Base-by-base conservation (phyloP, 2,888 invertebrate genomes). In the Yponomeuta plumbellus region DNA sequence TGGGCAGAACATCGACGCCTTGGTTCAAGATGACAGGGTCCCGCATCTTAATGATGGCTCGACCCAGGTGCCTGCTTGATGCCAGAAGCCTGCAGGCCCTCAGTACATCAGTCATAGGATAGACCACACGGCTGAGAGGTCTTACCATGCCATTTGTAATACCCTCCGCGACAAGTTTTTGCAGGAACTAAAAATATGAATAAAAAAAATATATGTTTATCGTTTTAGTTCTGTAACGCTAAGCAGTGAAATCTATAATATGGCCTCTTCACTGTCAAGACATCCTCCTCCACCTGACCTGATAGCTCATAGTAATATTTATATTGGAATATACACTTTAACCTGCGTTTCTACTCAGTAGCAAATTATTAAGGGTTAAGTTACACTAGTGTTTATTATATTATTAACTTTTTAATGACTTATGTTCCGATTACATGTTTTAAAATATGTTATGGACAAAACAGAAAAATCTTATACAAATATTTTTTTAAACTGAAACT, bases 111-210 rank as follows among this genome's bases (percentile, higher is more conserved):
- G 93, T 86, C 20, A 86, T 88, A 6, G 87, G 77, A 76, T 96
- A 97, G 6, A 94, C 87, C 0, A 93, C 93, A 22, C 93, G 86
- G 5, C 85, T 86, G 0, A 97, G 84, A 0, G 97, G 97, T 74
- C 92, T 92, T 0, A 97, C 93, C 3, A 92, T 92, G 2, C 95
- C 95, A 21, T 77, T 85, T 39, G 88, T 80, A 56, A 97, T 92
- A 6, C 95, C 96, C 59, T 93, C 85, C 1, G 84, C 75, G 1
- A 97, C 74, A 61, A 94, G 78, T 0, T 81, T 71, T 34, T 92
- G 88, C 0, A 96, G 82, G 52, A 77, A 73, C 83, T 72, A 81
- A 58, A 21, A 58, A 17, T 17, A 52, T 17, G 3, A 6, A 52
- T 4, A 6, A 8, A 3, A 17, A 52, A 13, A 52, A 8, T 6